A percentile compares a stretch with the other conserved stretches of the same genome.
Evolutionary conservation across 2,113 vertebrate genomes (phyloP).

Genomic region (Orthonyx spaldingii): DNA sequence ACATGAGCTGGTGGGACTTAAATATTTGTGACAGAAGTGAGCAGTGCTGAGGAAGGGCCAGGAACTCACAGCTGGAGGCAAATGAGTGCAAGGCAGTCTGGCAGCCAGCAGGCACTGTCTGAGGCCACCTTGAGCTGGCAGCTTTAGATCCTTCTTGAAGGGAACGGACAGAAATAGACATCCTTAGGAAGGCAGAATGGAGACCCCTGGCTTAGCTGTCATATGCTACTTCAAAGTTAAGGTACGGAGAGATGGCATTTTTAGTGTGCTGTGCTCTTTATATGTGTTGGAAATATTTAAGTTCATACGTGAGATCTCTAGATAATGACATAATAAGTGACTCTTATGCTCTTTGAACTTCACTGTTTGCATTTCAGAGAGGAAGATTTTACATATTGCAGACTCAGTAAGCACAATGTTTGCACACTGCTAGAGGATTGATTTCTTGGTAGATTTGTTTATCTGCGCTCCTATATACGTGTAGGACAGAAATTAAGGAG

Average conservation of each 20-base stretch:
- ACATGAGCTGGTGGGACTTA: accelerated
- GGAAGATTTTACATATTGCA: background rate
- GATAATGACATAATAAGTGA: background rate
- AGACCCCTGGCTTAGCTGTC: background rate
- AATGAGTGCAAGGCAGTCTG: no score
- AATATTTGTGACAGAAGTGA: background rate
- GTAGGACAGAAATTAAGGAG: background rate
- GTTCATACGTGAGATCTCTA: background rate
- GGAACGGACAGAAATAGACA: background rate
- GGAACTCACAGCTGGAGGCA: background rate
- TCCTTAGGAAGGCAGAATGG: background rate
- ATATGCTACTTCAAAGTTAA: background rate
- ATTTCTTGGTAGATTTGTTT: background rate
- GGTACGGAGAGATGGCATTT: background rate
- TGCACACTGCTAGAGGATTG: background rate
- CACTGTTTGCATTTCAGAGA: background rate
- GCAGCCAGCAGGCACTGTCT: background rate
- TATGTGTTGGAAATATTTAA: background rate
- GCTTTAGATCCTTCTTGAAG: background rate
- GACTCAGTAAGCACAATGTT: background rate
- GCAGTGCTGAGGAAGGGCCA: background rate
- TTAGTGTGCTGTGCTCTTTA: background rate
- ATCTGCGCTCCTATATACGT: background rate
- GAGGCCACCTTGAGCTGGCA: background rate
- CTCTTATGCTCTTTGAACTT: background rate